Evolutionary conservation across 2,797 vertebrate species (phyloP), one percentile per base, ranked within the genome.

Genomic region (Rhabdophis nuchalis): DNA sequence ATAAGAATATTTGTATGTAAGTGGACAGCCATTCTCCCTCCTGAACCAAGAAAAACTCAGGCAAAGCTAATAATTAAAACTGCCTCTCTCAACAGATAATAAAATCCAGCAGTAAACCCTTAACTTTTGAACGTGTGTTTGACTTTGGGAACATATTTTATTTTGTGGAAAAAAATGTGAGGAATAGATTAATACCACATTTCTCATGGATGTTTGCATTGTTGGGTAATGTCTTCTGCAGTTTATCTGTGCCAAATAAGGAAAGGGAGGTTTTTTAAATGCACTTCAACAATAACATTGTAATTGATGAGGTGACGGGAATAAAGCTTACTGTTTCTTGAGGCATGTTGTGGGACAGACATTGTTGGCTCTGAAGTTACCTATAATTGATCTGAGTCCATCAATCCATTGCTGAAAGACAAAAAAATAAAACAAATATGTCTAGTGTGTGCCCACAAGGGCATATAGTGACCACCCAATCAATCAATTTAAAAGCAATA

Each of bases 311-410:
- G 5, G 5, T 1, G 93, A 13, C 13, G 86, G 94, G 85, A 1
- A 13, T 12, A 32, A 46, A 94, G 98, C 99, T 99, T 97, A 99
- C 99, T 99, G 99, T 97, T 99, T 99, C 96, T 99, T 99, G 93
- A 99, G 98, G 97, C 99, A 99, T 4, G 99, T 99, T 99, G 99
- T 99, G 5, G 99, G 99, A 96, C 99, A 99, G 96, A 99, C 99
- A 5, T 99, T 99, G 98, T 99, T 99, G 95, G 99, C 99, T 97
- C 99, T 99, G 93, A 99, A 99, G 97, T 99, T 99, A 97, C 99
- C 99, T 96, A 99, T 99, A 96, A 99, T 99, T 57, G 99, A 98
- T 97, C 98, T 98, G 96, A 99, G 97, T 87, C 99, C 99, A 95
- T 99, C 99, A 86, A 98, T 98, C 99, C 99, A 99, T 97, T 98